Percentiles rank a stretch among this genome's conserved stretches.
These are phyloP conservation scores for Austrolebias charrua DNA, from an alignment of 2,797 vertebrate species.

Conservation along the genomic window DNA sequence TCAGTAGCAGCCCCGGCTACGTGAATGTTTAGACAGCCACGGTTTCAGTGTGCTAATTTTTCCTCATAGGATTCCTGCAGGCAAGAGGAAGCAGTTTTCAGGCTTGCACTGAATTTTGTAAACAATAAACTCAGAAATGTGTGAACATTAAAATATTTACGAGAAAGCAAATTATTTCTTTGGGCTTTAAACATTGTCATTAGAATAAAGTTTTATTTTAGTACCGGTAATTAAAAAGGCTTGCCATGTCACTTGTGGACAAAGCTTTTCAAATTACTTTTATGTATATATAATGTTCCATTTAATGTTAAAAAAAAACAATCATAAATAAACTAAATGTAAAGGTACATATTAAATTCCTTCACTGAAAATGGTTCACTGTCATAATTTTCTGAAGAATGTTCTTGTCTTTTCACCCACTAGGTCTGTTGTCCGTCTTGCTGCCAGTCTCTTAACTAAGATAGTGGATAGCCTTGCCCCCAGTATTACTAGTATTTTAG, in stretches of 20 bases:
- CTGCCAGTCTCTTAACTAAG: constrained; percentile 98
- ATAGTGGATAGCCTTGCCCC: constrained; percentile 99
- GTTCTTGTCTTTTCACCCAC: constrained; percentile 86
- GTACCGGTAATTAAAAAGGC: not conserved
- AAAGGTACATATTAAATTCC: constrained; percentile 3
- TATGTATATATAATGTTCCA: constrained; percentile 1
- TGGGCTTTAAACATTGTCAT: not conserved
- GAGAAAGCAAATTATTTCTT: constrained; percentile 3
- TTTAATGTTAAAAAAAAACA: not conserved
- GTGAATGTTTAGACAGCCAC: constrained; percentile 28
- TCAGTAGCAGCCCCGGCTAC: constrained; percentile 22
- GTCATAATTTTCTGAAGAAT: constrained; percentile 69
- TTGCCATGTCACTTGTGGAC: too few relatives aligned
- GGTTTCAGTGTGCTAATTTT: constrained; percentile 39
- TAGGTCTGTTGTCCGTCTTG: constrained; percentile 97
- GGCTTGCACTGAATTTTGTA: constrained; percentile 21
- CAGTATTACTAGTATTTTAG: constrained; percentile 99
- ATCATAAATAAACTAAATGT: not conserved
- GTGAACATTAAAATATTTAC: constrained; percentile 79
- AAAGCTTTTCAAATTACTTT: not conserved
- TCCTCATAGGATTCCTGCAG: constrained; percentile 61
- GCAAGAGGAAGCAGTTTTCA: constrained; percentile 48
- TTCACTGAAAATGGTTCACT: constrained; percentile 21
- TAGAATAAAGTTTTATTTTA: not conserved
- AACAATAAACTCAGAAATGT: constrained; percentile 54